These are phyloP conservation scores for Pantherophis alleghaniensis DNA, from an alignment of 2,797 vertebrate genomes.

Conservation along the genomic window DNA sequence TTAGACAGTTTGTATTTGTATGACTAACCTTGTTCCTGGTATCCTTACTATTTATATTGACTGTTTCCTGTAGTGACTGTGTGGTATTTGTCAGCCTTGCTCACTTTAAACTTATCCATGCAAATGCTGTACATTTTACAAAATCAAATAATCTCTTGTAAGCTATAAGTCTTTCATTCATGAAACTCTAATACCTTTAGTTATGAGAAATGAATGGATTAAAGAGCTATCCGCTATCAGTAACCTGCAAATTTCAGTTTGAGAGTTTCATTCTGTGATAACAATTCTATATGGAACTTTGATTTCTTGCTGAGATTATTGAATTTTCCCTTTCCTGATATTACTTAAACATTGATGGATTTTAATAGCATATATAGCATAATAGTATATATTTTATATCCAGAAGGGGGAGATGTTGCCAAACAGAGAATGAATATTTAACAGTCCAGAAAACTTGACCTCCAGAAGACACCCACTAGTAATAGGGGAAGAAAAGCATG, in stretches of 20 bases:
- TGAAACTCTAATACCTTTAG: not conserved
- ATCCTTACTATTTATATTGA: too few species aligned
- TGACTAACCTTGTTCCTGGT: too few species aligned
- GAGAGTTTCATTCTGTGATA: not conserved
- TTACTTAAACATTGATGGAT: not conserved
- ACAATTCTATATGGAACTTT: not conserved
- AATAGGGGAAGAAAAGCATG: rapidly evolving
- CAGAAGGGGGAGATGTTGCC: slow-evolving; percentile 57
- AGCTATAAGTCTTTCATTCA: slow-evolving; percentile 1
- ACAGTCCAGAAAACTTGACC: not conserved
- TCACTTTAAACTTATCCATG: not conserved
- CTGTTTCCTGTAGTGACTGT: not conserved
- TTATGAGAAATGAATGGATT: not conserved
- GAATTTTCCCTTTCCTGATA: not conserved
- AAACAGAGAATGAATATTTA: not conserved
- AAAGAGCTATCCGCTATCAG: not conserved
- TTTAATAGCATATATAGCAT: not conserved
- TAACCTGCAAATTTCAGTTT: not conserved
- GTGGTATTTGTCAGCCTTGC: not conserved
- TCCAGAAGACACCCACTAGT: not conserved
- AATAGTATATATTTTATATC: not conserved
- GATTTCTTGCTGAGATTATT: not conserved
- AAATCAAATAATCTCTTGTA: not conserved
- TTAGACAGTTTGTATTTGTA: not conserved
- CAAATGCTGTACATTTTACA: not conserved